phyloP scores from a whole-genome alignment of 2,888 invertebrate genomes.

The Nineta flava region DNA sequence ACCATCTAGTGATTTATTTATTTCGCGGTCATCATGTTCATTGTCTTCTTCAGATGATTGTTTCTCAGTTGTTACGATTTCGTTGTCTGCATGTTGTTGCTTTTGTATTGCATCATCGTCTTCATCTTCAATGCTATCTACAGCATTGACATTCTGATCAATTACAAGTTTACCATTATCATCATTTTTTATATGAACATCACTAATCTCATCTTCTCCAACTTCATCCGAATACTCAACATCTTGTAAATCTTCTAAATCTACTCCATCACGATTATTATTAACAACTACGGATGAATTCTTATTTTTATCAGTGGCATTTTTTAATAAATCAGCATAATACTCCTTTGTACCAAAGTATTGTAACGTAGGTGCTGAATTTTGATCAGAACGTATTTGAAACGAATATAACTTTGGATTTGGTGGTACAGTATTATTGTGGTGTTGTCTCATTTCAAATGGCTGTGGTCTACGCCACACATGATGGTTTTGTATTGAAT shows the following conservation, averaged over 20 bases:
- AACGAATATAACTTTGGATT: background rate
- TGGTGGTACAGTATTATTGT: background rate
- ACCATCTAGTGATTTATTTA: background rate
- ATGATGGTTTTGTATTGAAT: constrained; percentile 2
- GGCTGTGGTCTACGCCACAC: constrained; percentile 1
- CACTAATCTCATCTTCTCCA: no score
- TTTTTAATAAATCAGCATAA: background rate
- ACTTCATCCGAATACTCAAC: no score
- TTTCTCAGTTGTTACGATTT: background rate
- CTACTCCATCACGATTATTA: no score
- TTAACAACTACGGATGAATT: no score
- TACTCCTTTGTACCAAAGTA: background rate
- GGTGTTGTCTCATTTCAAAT: background rate
- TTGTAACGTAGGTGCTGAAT: background rate
- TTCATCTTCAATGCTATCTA: background rate
- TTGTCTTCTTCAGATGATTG: constrained; percentile 6
- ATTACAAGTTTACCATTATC: constrained; percentile 2
- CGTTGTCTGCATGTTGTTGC: background rate
- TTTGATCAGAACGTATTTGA: background rate
- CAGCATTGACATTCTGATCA: background rate
- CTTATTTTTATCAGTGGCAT: no score
- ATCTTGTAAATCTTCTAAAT: no score
- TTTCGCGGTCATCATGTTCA: constrained; percentile 5
- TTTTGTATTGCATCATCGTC: background rate
- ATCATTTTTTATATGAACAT: constrained; percentile 6